phyloP scores from a whole-genome alignment of 2,113 vertebrate genomes.

The Salvelinus sp. region DNA sequence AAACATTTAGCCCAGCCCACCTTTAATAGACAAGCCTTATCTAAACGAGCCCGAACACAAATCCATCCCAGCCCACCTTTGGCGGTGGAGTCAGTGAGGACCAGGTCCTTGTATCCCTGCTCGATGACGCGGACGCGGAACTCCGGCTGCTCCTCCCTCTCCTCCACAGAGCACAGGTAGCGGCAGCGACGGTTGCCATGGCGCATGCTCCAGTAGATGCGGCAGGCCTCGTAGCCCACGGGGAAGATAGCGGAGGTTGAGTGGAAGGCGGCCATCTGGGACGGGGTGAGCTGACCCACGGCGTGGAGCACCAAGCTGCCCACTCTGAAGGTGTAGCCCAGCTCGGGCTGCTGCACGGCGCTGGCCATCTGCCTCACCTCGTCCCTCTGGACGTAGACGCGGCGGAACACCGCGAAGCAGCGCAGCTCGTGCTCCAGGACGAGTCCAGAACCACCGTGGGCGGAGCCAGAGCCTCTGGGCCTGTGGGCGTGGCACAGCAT shows the following conservation, averaged over 20 bases:
- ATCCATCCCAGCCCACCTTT: conserved; percentile 79
- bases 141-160: conserved; percentile 80
- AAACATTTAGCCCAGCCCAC: conserved; percentile 54
- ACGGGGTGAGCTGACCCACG: conserved; percentile 88
- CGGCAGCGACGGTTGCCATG: conserved; percentile 91
- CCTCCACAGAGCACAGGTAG: conserved; percentile 91
- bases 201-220: conserved; percentile 96
- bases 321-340: conserved; percentile 92
- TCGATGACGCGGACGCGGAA: conserved; percentile 89
- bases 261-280: conserved; percentile 91
- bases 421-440: conserved; percentile 89
- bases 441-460: conserved; percentile 74
- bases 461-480: conserved; percentile 76
- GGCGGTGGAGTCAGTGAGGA: conserved; percentile 83
- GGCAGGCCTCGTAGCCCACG: conserved; percentile 90
- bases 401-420: conserved; percentile 92
- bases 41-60: not conserved
- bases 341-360: conserved; percentile 88
- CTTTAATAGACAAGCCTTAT: conserved; percentile 70
- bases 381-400: conserved; percentile 93
- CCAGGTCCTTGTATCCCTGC: conserved; percentile 89
- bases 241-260: conserved; percentile 88
- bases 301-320: conserved; percentile 93
- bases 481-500: conserved; percentile 97
- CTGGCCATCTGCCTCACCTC: conserved; percentile 92